These are phyloP conservation scores for Luffia ferchaultella DNA, from an alignment of 2,888 invertebrate genomes.

Conservation along the genomic window DNA sequence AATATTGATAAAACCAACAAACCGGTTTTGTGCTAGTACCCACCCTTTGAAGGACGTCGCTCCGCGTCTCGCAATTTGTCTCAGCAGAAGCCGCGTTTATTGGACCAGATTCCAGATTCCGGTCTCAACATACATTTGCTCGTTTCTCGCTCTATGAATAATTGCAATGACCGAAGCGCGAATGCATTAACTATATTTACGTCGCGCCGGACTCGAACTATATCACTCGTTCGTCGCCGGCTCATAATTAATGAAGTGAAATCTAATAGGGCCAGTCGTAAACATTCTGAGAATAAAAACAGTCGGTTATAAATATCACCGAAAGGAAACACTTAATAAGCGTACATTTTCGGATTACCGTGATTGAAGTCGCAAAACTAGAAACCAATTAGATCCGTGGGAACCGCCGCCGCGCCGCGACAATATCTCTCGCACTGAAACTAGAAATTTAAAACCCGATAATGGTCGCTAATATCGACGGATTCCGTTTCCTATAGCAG, in stretches of 20 bases:
- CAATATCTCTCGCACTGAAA: conserved; percentile 3
- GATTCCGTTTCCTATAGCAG: conserved; percentile 2
- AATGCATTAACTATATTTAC: too few relatives aligned
- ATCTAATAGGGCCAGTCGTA: background rate
- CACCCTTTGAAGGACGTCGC: conserved; percentile 2
- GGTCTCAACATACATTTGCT: conserved; percentile 9
- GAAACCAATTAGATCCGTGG: conserved; percentile 8
- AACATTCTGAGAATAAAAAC: background rate
- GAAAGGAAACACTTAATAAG: background rate
- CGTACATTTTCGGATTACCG: background rate
- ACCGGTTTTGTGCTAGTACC: background rate
- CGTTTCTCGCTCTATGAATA: conserved; percentile 11
- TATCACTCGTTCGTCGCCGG: background rate
- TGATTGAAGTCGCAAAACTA: conserved; percentile 5
- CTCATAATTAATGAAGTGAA: background rate
- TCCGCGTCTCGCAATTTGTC: conserved; percentile 7
- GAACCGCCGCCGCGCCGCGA: conserved; percentile 1
- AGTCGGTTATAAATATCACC: background rate
- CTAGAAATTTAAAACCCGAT: conserved; percentile 5
- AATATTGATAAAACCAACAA: too few relatives aligned
- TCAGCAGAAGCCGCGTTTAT: conserved; percentile 9
- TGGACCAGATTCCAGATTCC: conserved; percentile 12
- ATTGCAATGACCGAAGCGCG: too few relatives aligned
- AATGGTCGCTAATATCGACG: conserved; percentile 3
- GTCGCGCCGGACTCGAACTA: too few relatives aligned